phyloP scores from a whole-genome alignment of 2,113 vertebrate species.

The Alexandromys fortis region DNA sequence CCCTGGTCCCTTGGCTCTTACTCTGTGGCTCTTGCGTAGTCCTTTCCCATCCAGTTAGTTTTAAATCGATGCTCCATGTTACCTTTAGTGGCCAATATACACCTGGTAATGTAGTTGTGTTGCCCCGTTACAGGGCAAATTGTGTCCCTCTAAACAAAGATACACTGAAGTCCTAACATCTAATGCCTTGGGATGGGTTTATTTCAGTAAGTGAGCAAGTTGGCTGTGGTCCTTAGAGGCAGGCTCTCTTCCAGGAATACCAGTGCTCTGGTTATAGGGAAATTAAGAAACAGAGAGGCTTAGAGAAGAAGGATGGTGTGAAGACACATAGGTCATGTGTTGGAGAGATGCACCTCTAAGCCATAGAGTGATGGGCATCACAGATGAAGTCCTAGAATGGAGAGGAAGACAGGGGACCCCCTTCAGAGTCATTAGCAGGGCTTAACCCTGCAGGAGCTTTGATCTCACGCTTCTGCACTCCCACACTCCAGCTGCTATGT shows the following conservation, averaged over 20 bases:
- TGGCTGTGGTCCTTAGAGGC: neutral
- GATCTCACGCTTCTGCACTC: neutral
- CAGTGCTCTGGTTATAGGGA: neutral
- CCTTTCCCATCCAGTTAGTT: neutral
- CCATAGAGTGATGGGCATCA: too few species aligned
- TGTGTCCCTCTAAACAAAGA: neutral
- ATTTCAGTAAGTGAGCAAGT: neutral
- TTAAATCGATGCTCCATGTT: neutral
- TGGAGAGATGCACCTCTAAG: neutral
- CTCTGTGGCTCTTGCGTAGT: neutral
- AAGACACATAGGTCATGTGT: neutral
- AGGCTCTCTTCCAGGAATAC: neutral
- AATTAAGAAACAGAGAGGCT: neutral
- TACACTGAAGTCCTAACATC: neutral
- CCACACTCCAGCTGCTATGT: neutral
- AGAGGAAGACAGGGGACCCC: neutral
- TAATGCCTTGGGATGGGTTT: neutral
- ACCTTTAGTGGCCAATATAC: neutral
- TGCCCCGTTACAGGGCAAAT: neutral
- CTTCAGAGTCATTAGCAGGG: neutral
- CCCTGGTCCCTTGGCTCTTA: neutral
- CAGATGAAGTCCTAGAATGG: too few species aligned
- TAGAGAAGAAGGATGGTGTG: neutral
- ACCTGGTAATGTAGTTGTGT: neutral
- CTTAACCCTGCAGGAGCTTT: fast-evolving